Conservation (phyloP, 2,888 invertebrate species). For the Lymantria dispar region DNA sequence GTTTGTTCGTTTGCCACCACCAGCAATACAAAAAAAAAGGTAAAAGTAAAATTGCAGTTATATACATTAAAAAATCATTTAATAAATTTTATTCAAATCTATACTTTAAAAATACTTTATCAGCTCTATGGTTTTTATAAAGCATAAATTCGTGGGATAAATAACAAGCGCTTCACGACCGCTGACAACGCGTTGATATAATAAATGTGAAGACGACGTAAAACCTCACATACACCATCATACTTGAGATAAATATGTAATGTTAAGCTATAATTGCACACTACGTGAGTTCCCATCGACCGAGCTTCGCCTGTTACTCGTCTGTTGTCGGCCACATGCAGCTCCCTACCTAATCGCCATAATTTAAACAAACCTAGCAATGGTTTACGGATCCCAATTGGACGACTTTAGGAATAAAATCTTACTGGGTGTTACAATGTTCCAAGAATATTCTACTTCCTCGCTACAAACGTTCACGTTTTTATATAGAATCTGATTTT, state of each 20-base stretch:
- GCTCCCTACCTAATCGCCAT: slow-evolving; percentile 56
- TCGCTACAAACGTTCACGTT: slow-evolving; percentile 1
- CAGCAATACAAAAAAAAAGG: too few relatives aligned
- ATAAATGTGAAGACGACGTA: slow-evolving; percentile 40
- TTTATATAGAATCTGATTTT: slow-evolving; percentile 11
- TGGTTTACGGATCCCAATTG: slow-evolving; percentile 50
- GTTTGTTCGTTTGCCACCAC: too few relatives aligned
- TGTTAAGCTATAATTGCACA: slow-evolving; percentile 51
- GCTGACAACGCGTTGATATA: slow-evolving; percentile 49
- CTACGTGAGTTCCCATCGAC: slow-evolving; percentile 49
- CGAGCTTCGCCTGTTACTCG: slow-evolving; percentile 56
- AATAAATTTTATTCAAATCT: too few relatives aligned
- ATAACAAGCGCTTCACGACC: slow-evolving; percentile 20
- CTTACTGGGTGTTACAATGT: slow-evolving; percentile 43
- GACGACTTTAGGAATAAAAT: slow-evolving; percentile 65
- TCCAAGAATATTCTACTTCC: slow-evolving; percentile 30
- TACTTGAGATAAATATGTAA: slow-evolving; percentile 42
- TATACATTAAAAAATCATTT: too few relatives aligned
- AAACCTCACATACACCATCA: slow-evolving; percentile 29
- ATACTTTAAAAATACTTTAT: too few relatives aligned
- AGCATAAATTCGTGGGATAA: slow-evolving; percentile 19
- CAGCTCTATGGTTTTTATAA: slow-evolving; percentile 10
- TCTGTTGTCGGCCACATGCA: slow-evolving; percentile 70
- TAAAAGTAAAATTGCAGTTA: too few relatives aligned
- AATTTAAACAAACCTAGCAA: slow-evolving; percentile 67